Conservation (phyloP, 2,113 vertebrate genomes). For the Coturnix japonica region DNA sequence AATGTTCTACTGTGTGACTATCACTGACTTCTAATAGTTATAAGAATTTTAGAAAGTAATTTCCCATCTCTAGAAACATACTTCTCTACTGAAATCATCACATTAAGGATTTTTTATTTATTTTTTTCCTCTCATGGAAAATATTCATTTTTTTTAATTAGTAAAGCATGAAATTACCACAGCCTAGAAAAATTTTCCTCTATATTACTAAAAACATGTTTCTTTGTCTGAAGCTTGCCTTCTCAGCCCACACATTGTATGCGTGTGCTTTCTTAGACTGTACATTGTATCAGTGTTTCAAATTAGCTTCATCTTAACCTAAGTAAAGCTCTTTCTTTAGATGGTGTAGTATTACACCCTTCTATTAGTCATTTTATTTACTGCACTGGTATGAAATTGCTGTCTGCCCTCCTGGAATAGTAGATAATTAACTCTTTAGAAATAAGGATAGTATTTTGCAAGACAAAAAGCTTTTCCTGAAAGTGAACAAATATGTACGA, state of each 20-base stretch:
- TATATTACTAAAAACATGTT: not conserved
- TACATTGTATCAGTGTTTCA: not conserved
- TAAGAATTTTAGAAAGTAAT: not conserved
- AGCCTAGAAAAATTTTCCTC: not conserved
- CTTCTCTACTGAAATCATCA: not conserved
- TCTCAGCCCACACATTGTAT: not conserved
- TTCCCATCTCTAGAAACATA: not conserved
- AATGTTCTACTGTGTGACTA: not conserved
- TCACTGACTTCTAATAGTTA: not conserved
- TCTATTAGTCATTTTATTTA: slow-evolving; percentile 63
- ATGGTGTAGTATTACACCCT: slow-evolving; percentile 50
- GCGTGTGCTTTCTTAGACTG: not conserved
- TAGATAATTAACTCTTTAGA: slow-evolving; percentile 70
- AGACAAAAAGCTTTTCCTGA: slow-evolving; percentile 31
- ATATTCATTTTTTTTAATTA: not conserved
- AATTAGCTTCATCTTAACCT: not conserved
- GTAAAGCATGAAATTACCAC: not conserved
- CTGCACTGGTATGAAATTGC: slow-evolving; percentile 47
- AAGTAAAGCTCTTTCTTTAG: slow-evolving; percentile 13
- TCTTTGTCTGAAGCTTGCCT: not conserved
- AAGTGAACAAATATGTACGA: slow-evolving; percentile 40
- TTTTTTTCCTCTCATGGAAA: too few relatives aligned
- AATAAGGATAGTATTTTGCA: slow-evolving; percentile 34
- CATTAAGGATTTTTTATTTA: too few relatives aligned
- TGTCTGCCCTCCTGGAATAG: slow-evolving; percentile 23